Base-by-base conservation (phyloP, 2,797 vertebrate species). In the Sebastes jordani region DNA sequence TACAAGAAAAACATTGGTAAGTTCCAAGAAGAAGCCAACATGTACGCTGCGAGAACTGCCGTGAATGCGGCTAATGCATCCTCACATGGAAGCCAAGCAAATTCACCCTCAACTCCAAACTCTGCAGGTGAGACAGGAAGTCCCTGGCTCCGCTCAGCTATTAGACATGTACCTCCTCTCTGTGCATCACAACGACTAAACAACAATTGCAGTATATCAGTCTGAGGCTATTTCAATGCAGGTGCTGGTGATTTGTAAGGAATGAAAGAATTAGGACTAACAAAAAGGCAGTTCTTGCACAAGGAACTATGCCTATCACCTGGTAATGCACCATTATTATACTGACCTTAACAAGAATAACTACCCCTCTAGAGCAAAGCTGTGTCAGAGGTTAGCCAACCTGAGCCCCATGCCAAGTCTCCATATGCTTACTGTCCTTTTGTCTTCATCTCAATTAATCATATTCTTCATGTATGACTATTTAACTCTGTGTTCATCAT, bases 1-100 rank as follows among this genome's bases (percentile, higher is more conserved):
- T 99, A 99, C 97, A 99, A 99, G 97, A 99, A 99, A 96, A 99
- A 99, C 97, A 99, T 99, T 95, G 98, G 98, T 96, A 99, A 99
- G 96, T 99, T 99, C 95, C 98, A 99, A 95, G 98, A 99, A 95
- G 98, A 99, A 97, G 98, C 98, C 96, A 99, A 99, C 97, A 99
- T 99, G 97, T 99, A 99, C 94, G 98, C 98, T 92, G 98, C 98
- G 95, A 98, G 98, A 97, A 99, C 98, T 77, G 98, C 98, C 92
- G 98, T 99, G 92, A 99, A 94, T 85, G 98, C 98, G 84, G 96
- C 98, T 95, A 99, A 97, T 92, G 98, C 97, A 93, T 99, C 98
- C 93, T 97, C 98, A 95, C 98, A 99, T 86, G 98, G 98, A 95
- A 99, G 98, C 96, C 98, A 98, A 96, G 98, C 98, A 94, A 99